These are phyloP conservation scores for Eupithecia subfuscata DNA, from an alignment of 2,888 invertebrate genomes.

Conservation along the genomic window DNA sequence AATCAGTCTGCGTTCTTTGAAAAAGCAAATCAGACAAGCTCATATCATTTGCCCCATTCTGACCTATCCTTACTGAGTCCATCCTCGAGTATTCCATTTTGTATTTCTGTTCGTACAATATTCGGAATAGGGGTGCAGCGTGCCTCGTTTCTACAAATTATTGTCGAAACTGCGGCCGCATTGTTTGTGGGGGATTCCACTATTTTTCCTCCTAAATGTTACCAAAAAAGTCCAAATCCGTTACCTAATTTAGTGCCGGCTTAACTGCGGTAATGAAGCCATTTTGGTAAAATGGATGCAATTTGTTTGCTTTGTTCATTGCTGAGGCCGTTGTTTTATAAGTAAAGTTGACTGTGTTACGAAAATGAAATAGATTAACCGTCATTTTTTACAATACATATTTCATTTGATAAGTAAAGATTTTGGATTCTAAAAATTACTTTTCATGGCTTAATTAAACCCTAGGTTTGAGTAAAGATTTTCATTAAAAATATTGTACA, in stretches of 20 bases:
- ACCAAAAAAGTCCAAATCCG: constrained; percentile 48
- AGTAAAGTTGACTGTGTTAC: neutral
- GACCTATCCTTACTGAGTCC: neutral
- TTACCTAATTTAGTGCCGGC: constrained; percentile 49
- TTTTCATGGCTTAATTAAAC: neutral
- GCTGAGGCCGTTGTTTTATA: constrained; percentile 10
- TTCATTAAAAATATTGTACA: neutral
- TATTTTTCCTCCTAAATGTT: constrained; percentile 57
- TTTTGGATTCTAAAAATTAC: neutral
- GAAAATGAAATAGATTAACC: neutral
- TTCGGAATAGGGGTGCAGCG: constrained; percentile 50
- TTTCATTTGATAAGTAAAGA: neutral
- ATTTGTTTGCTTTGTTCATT: constrained; percentile 25
- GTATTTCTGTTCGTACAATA: constrained; percentile 20
- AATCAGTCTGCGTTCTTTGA: neutral
- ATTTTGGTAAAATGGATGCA: constrained; percentile 35
- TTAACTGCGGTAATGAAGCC: constrained; percentile 39
- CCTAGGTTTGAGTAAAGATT: neutral
- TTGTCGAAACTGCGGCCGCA: constrained; percentile 51
- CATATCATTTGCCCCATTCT: neutral
- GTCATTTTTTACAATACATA: neutral
- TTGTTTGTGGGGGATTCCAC: constrained; percentile 51
- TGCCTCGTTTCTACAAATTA: constrained; percentile 59
- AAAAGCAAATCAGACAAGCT: neutral
- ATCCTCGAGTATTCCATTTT: constrained; percentile 11